Percentiles rank a stretch among this genome's conserved stretches.
phyloP scores from a whole-genome alignment of 2,888 invertebrate species.

The Philereme vetulata region DNA sequence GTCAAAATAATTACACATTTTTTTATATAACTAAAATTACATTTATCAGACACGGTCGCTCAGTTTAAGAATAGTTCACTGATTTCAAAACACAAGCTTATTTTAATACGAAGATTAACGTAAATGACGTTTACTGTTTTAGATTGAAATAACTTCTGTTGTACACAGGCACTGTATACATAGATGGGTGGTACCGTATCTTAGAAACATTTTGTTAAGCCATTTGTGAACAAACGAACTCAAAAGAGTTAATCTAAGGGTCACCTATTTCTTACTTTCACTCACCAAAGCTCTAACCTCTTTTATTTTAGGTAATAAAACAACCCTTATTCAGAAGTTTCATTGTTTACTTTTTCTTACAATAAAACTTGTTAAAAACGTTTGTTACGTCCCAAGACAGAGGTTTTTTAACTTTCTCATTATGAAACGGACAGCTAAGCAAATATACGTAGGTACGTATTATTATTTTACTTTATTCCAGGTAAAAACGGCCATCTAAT shows the following conservation, averaged over 20 bases:
- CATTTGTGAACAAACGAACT: conserved; percentile 30
- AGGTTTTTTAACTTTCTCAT: conserved; percentile 40
- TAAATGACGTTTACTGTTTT: too few species aligned
- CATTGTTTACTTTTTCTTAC: conserved; percentile 48
- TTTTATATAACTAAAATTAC: too few species aligned
- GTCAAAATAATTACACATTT: too few species aligned
- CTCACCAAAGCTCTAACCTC: conserved; percentile 41
- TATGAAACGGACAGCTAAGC: conserved; percentile 29
- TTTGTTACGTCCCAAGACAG: conserved; percentile 36
- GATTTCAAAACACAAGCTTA: too few species aligned
- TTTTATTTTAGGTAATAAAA: conserved; percentile 50
- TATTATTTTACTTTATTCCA: conserved; percentile 17
- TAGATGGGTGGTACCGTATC: background rate
- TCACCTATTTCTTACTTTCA: conserved; percentile 44
- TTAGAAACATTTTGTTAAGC: conserved; percentile 4
- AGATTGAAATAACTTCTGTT: too few species aligned
- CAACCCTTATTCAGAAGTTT: conserved; percentile 53
- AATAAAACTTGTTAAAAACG: conserved; percentile 44
- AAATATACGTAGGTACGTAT: conserved; percentile 18
- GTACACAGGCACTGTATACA: too few species aligned
- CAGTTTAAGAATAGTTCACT: too few species aligned
- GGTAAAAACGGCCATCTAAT: background rate
- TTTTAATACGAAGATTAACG: too few species aligned
- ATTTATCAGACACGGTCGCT: too few species aligned
- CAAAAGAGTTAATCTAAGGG: conserved; percentile 35